Evolutionary conservation across 1,140 invertebrate species (phyloP).

Genomic region (Drosophila malerkotliana): DNA sequence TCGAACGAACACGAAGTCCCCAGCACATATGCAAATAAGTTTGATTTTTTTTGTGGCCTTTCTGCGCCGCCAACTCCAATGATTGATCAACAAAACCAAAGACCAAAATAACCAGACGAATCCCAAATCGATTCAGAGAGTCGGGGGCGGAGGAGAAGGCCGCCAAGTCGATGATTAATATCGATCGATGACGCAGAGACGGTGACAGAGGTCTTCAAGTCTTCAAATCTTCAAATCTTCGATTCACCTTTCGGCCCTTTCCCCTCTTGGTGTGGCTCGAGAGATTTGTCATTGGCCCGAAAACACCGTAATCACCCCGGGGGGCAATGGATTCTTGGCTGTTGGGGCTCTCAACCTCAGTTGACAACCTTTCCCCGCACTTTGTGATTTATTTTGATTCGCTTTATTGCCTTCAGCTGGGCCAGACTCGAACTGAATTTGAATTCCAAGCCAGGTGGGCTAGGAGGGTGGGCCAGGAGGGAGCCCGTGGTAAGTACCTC

Average conservation of each 20-base stretch:
- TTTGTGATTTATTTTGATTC: slow-evolving; percentile 41
- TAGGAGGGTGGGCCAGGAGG: not conserved
- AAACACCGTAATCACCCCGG: slow-evolving; percentile 35
- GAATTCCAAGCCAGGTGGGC: slow-evolving; percentile 8
- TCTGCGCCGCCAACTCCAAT: slow-evolving; percentile 6
- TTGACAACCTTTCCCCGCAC: slow-evolving; percentile 23
- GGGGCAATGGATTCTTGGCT: not conserved
- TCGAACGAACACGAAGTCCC: slow-evolving; percentile 31
- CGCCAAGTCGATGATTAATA: slow-evolving; percentile 57
- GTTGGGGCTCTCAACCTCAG: slow-evolving; percentile 1
- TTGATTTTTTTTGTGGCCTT: slow-evolving; percentile 9
- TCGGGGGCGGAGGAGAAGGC: not conserved
- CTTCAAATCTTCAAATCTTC: no score
- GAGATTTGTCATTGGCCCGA: slow-evolving; percentile 69
- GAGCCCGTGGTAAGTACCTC: not conserved
- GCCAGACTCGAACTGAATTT: slow-evolving; percentile 16
- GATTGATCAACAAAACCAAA: slow-evolving; percentile 21
- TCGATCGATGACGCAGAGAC: slow-evolving; percentile 35
- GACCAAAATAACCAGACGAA: not conserved
- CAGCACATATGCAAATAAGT: slow-evolving; percentile 22
- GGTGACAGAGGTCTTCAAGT: not conserved
- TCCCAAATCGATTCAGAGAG: not conserved
- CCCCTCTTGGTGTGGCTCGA: slow-evolving; percentile 12
- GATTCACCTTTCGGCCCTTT: slow-evolving; percentile 3
- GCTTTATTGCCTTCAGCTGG: slow-evolving; percentile 45